Conservation (phyloP, 2,888 invertebrate species). For the Lysandra coridon region DNA sequence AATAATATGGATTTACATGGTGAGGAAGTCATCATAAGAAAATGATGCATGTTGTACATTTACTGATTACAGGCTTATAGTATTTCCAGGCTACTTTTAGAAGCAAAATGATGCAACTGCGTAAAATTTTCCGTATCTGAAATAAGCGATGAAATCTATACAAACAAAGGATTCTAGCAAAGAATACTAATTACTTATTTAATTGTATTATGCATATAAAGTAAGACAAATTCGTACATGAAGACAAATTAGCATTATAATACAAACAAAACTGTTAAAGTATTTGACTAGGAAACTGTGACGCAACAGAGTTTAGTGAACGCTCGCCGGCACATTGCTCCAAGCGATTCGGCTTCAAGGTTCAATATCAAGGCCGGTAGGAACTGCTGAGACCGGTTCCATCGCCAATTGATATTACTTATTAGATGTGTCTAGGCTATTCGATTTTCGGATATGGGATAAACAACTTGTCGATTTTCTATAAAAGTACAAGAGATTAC, state of each 20-base stretch:
- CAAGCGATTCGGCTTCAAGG: conserved; percentile 63
- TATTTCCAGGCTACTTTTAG: not conserved
- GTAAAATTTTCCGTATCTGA: not conserved
- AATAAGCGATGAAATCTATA: not conserved
- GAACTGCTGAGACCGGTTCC: conserved; percentile 44
- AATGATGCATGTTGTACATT: not conserved
- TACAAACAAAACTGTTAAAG: conserved; percentile 20
- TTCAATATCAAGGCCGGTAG: conserved; percentile 66
- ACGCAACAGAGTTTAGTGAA: conserved; percentile 52
- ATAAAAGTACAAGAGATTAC: not conserved
- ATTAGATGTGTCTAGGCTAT: conserved; percentile 1
- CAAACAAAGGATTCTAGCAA: not conserved
- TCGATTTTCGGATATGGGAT: not conserved
- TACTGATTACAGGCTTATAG: not conserved
- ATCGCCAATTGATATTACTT: conserved; percentile 6
- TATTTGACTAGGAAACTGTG: conserved; percentile 20
- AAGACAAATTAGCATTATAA: not conserved
- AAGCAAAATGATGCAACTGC: not conserved
- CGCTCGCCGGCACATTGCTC: conserved; percentile 61
- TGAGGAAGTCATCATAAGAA: not conserved
- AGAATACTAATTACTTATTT: not conserved
- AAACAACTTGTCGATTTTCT: not conserved
- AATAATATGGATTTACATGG: not conserved
- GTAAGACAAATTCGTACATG: not conserved
- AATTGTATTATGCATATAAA: not conserved